Percentiles rank a stretch among this genome's conserved stretches.
Conservation (phyloP, 2,113 vertebrate species). For the Tachycineta bicolor region DNA sequence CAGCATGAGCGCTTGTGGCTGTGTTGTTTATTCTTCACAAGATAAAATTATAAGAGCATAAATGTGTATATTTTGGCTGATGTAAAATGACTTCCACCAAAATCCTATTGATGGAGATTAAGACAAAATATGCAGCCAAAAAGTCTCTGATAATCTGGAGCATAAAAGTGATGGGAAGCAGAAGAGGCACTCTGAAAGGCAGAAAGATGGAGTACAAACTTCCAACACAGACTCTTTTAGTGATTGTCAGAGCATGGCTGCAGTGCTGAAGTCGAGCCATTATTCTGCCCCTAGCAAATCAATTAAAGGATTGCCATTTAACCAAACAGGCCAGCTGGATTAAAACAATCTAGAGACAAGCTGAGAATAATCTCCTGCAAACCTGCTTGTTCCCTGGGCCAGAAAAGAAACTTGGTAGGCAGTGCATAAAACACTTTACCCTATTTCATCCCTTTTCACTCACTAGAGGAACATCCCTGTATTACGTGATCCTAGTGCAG, state of each 20-base stretch:
- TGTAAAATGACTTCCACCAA: not conserved
- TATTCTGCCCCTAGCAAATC: not conserved
- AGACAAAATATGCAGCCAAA: not conserved
- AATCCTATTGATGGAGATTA: not conserved
- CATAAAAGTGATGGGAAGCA: not conserved
- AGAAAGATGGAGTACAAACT: not conserved
- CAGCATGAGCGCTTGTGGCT: not conserved
- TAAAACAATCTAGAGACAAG: not conserved
- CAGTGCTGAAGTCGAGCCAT: not conserved
- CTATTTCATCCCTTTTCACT: not conserved
- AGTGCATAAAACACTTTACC: not conserved
- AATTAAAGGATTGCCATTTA: not conserved
- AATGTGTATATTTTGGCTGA: not conserved
- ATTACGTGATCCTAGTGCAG: not conserved
- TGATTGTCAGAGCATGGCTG: not conserved
- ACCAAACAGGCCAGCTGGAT: not conserved
- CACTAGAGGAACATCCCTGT: fast-evolving
- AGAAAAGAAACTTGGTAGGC: not conserved
- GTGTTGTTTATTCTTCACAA: not conserved
- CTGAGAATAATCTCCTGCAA: not conserved
- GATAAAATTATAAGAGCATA: not conserved
- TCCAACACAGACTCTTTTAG: not conserved
- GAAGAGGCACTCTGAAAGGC: not conserved
- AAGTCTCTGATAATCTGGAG: not conserved
- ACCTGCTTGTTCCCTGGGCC: not conserved